phyloP scores from a whole-genome alignment of 2,797 vertebrate species.

The Pyrocephalus nanus region DNA sequence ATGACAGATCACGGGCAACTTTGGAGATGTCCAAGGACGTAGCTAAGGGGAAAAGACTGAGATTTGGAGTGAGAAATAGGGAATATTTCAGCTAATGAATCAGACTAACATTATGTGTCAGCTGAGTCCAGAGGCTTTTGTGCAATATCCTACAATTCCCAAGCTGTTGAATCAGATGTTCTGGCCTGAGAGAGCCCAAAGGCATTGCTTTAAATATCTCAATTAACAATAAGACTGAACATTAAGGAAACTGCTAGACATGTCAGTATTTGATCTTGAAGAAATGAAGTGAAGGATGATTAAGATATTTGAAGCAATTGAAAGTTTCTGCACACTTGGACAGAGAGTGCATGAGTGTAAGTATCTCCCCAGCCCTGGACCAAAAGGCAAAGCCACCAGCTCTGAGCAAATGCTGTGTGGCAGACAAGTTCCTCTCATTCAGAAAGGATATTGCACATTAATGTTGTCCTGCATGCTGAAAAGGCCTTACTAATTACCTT shows the following conservation, averaged over 20 bases:
- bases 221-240: slow-evolving; percentile 47
- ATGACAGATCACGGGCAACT: not conserved
- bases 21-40: not conserved
- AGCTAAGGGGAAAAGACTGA: not conserved
- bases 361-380: not conserved
- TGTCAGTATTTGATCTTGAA: slow-evolving; percentile 24
- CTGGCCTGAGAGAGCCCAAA: slow-evolving; percentile 44
- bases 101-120: slow-evolving; percentile 56
- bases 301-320: not conserved
- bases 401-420: not conserved
- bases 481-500: not conserved
- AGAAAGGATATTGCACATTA: not conserved
- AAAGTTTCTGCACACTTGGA: slow-evolving; percentile 4
- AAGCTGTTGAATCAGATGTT: slow-evolving; percentile 53
- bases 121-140: slow-evolving; percentile 20
- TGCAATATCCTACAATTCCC: slow-evolving; percentile 27
- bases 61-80: slow-evolving; percentile 10
- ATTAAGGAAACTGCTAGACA: slow-evolving; percentile 16
- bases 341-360: not conserved
- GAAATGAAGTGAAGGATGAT: not conserved
- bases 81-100: slow-evolving; percentile 50
- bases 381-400: not conserved
- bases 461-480: not conserved
- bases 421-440: not conserved
- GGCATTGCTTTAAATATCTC: slow-evolving; percentile 62